Conservation (phyloP, 1,140 invertebrate genomes). For the Frieseomelitta varia region DNA sequence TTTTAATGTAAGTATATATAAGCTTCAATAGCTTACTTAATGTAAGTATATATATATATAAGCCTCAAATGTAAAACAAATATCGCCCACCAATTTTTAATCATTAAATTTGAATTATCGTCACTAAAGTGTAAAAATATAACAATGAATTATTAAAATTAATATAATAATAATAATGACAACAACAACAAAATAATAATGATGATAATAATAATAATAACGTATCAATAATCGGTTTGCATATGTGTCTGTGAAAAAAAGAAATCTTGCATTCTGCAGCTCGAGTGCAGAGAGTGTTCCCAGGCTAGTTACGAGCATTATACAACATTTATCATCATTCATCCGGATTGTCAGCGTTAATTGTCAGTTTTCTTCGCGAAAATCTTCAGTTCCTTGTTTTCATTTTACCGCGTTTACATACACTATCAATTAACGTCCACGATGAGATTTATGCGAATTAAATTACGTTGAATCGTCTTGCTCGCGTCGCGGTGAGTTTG, state of each 20-base stretch:
- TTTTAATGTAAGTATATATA: too few species aligned
- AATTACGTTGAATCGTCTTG: neutral
- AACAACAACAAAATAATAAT: neutral
- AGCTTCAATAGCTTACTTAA: too few species aligned
- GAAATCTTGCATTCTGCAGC: neutral
- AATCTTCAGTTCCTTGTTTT: neutral
- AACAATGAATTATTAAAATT: too few species aligned
- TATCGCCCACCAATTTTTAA: too few species aligned
- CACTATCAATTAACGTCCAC: neutral
- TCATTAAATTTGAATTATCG: too few species aligned
- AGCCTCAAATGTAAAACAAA: too few species aligned
- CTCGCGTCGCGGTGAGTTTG: rapidly evolving
- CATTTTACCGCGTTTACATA: neutral
- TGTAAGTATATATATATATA: too few species aligned
- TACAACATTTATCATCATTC: neutral
- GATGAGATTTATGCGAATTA: neutral
- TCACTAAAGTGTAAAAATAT: too few species aligned
- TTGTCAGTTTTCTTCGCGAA: neutral
- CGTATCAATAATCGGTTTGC: neutral
- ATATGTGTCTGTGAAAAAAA: neutral
- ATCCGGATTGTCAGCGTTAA: neutral
- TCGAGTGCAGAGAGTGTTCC: neutral
- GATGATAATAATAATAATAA: neutral
- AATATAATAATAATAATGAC: too few species aligned
- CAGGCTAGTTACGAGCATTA: neutral